Evolutionary conservation across 2,797 vertebrate species (phyloP), one percentile per base, ranked within the genome.

Genomic region (Parauchenoglanis punctatus): DNA sequence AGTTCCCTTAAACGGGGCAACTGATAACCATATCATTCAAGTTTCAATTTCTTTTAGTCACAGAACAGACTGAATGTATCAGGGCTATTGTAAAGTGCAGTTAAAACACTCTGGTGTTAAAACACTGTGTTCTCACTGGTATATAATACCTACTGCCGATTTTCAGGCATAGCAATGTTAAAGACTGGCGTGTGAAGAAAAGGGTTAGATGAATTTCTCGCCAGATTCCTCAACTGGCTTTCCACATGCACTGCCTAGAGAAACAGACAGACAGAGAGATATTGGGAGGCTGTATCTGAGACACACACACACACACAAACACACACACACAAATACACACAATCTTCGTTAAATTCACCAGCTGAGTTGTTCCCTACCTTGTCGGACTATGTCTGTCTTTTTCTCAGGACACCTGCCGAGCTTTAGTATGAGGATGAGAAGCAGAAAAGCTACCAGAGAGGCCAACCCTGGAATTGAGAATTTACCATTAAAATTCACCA

Each of bases 221-320:
- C 95, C 94, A 4, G 92, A 95, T 91, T 96, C 96, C 81, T 95
- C 94, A n/a, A 96, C 92, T 31, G 95, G 95, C 6, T 65, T 93
- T 28, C 91, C 85, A 84, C 88, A 96, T 84, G 89, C 2, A 0
- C 93, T 93, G 20, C 94, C 94, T 90, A 90, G 12, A 84, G 31
- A 90, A 90, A 85, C 18, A 86, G 84, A 90, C 56, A 40, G 3
- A 59, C 17, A 35, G 18, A 54, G 3, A 73, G 28, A 65, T 1
- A 7, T 6, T n/a, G 15, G 67, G 67, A 5, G 59, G 81, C 61
- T 46, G 12, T 75, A 77, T 91, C 91, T 58, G 5, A 81, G 6
- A 81, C 56, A 67, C 25, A 49, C 17, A 49, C 17, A 49, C 7
- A 2, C 25, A 63, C 7, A 1, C 40, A 25, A 54, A 65, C 44